Conservation (phyloP, 2,888 invertebrate genomes). For the Sminthurinus aureus region DNA sequence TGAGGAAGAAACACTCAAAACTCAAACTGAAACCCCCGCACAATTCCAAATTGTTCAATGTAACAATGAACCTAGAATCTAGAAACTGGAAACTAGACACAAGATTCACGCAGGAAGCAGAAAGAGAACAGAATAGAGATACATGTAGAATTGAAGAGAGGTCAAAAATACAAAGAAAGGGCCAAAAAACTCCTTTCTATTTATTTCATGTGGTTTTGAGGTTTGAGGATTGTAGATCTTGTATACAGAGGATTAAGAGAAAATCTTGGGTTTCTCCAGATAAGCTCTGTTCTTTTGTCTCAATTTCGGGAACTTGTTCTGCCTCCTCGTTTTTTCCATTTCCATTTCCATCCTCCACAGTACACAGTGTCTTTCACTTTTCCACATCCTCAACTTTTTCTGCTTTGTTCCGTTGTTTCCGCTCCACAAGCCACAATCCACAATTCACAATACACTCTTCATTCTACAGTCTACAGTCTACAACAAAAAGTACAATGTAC, state of each 20-base stretch:
- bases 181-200: not conserved
- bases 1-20: too few relatives aligned
- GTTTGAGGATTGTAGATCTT: not conserved
- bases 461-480: too few relatives aligned
- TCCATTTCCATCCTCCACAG: not conserved
- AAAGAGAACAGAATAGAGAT: conserved; percentile 4
- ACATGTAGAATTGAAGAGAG: too few relatives aligned
- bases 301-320: not conserved
- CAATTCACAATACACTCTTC: too few relatives aligned
- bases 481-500: too few relatives aligned
- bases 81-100: too few relatives aligned
- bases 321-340: not conserved
- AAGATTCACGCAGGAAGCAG: not conserved
- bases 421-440: too few relatives aligned
- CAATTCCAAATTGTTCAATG: too few relatives aligned
- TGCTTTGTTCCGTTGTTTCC: not conserved
- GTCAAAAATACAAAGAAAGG: not conserved
- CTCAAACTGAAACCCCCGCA: too few relatives aligned
- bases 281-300: not conserved
- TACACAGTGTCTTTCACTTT: not conserved
- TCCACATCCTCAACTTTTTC: not conserved
- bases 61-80: too few relatives aligned
- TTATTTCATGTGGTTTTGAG: not conserved
- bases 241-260: not conserved
- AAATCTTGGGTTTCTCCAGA: not conserved